These are phyloP conservation scores for Nansenia antarctica DNA, from an alignment of 2,113 vertebrate genomes.

Conservation along the genomic window DNA sequence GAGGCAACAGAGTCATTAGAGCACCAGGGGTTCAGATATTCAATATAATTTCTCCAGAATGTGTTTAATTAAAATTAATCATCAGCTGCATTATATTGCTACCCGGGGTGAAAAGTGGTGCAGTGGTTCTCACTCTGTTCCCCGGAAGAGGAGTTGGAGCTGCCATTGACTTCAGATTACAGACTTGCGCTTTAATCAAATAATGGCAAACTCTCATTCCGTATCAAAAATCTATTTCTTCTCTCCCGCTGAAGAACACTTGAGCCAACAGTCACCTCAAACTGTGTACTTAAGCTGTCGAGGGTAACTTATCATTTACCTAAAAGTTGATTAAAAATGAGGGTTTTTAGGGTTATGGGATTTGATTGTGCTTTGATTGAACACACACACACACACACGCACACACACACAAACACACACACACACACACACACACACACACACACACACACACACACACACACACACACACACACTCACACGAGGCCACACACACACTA, in stretches of 20 bases:
- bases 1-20: slow-evolving; percentile 66
- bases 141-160: no score
- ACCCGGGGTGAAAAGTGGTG: slow-evolving; percentile 77
- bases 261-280: neutral
- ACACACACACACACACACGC: no score
- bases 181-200: slow-evolving; percentile 31
- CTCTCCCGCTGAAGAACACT: neutral
- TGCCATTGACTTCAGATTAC: slow-evolving; percentile 52
- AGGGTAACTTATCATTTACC: neutral
- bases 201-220: slow-evolving; percentile 54
- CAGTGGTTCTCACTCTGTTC: slow-evolving; percentile 53
- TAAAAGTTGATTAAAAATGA: neutral
- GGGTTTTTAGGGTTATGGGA: neutral
- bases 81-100: slow-evolving; percentile 77
- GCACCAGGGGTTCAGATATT: slow-evolving; percentile 70
- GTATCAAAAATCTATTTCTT: slow-evolving; percentile 10
- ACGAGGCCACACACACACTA: no score
- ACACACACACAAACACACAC: no score
- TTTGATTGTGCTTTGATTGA: no score
- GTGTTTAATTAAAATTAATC: slow-evolving; percentile 80
- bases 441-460: no score
- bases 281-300: neutral
- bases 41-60: slow-evolving; percentile 75
- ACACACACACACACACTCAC: no score
- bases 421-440: no score